phyloP scores from a whole-genome alignment of 2,113 vertebrate species.

The Cinclus mexicanus region DNA sequence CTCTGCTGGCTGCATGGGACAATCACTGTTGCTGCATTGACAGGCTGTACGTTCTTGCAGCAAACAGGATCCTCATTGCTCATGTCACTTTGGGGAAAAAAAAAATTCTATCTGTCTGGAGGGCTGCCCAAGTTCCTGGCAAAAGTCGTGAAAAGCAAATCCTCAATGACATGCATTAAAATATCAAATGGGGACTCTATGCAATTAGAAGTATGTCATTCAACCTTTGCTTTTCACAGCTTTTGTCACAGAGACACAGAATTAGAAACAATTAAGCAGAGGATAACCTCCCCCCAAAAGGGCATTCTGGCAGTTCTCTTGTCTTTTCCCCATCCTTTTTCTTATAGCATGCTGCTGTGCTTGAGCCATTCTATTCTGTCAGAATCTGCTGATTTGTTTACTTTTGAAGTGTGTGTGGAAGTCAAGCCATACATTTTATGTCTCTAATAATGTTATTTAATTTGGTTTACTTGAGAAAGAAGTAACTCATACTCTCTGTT shows the following conservation, averaged over 20 bases:
- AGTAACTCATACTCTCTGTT: background rate
- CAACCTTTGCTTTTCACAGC: background rate
- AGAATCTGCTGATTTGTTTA: background rate
- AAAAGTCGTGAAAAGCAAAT: slow-evolving; percentile 66
- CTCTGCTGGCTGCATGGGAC: background rate
- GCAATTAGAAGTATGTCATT: slow-evolving; percentile 60
- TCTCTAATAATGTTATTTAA: background rate
- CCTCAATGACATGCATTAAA: slow-evolving; percentile 68
- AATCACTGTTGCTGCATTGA: background rate
- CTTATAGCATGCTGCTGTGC: background rate
- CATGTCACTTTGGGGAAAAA: background rate
- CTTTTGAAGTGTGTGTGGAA: background rate
- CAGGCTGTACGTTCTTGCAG: background rate
- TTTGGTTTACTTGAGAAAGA: background rate
- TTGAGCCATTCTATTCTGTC: background rate
- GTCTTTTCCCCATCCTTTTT: background rate
- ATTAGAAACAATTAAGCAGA: slow-evolving; percentile 33
- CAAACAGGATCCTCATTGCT: background rate
- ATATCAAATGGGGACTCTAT: slow-evolving; percentile 56
- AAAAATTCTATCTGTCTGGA: slow-evolving; percentile 64
- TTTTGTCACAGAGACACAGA: background rate
- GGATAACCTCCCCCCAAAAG: background rate
- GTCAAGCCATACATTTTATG: background rate
- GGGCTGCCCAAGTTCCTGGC: slow-evolving; percentile 66
- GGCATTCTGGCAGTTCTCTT: background rate